Evolutionary conservation across 2,797 vertebrate genomes (phyloP).

Genomic region (Fistularia commersonii): DNA sequence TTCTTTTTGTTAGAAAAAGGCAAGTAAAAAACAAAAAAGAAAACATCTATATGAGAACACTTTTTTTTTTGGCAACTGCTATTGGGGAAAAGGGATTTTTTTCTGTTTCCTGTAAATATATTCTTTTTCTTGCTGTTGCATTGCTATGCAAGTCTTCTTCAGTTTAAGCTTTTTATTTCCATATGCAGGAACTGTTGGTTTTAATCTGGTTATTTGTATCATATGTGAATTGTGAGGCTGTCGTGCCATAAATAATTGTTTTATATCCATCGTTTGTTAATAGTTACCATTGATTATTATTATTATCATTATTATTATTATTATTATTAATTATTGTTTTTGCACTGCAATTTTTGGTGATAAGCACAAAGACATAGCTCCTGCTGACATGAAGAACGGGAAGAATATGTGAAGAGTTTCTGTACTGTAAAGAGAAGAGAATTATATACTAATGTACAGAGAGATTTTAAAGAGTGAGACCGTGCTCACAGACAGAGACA

Average conservation of each 20-base stretch:
- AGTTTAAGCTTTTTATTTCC: constrained; percentile 81
- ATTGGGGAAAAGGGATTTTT: constrained; percentile 77
- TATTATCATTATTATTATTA: constrained; percentile 65
- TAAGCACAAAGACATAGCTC: constrained; percentile 99
- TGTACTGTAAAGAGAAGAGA: constrained; percentile 88
- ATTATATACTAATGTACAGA: constrained; percentile 84
- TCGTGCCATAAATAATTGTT: constrained; percentile 96
- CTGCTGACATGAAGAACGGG: constrained; percentile 96
- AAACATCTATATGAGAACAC: constrained; percentile 69
- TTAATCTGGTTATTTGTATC: constrained; percentile 94
- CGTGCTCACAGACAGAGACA: constrained; percentile 60
- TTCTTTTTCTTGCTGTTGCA: constrained; percentile 90
- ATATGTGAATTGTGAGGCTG: constrained; percentile 99
- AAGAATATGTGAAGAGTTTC: constrained; percentile 93
- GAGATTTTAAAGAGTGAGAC: constrained; percentile 77
- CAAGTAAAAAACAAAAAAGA: constrained; percentile 59
- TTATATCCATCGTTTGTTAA: constrained; percentile 91
- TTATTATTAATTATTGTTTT: constrained; percentile 91
- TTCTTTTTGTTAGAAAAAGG: constrained; percentile 89
- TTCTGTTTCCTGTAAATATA: constrained; percentile 95
- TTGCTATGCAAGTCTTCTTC: constrained; percentile 98
- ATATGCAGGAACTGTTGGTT: constrained; percentile 87
- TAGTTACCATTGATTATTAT: constrained; percentile 82
- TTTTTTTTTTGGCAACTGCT: constrained; percentile 63
- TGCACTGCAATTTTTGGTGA: constrained; percentile 99